Base-by-base conservation (phyloP, 1,140 invertebrate genomes). In the Scaptomyza montana region DNA sequence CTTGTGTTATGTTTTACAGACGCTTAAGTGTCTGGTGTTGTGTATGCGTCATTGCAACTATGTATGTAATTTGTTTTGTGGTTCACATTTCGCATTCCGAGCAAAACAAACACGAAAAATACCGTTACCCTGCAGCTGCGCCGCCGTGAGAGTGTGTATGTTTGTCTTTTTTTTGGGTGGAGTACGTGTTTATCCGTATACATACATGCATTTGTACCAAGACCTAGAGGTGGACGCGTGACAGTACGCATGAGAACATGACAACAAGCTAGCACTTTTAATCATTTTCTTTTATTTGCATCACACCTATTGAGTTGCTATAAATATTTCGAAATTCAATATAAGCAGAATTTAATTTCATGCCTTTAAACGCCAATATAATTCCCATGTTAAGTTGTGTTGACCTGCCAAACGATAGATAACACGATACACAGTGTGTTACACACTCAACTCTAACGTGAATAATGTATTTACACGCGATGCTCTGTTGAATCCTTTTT, bases 71-170 rank as follows among this genome's bases (percentile, higher is more conserved):
- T 53, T 65, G 51, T 43, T 53, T 54, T 69, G 57, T 63, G 46
- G 16, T 45, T 43, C 46, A 45, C 46, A 57, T 62, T 43, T 64
- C 41, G 51, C 53, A 39, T 47, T 21, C 46, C 46, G 65, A 74
- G 57, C 71, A 74, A 74, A 74, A 74, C 71, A 74, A 74, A 74
- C 66, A 62, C 51, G 51, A 46, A 47, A 82, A 72, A 65, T 57
- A 77, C 78, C 77, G 81, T 65, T 68, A 67, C 76, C 49, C 49
- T 45, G 41, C 76, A 53, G 65, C 62, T 46, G 50, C 19, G 41
- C 53, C 25, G 43, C 43, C 19, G 41, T 39, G 13, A 9, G 50
- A 36, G 13, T 12, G 30, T 71, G 50, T 57, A 25, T 51, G 41
- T 51, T n/a, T 54, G 46, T 53, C 41, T 60, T 16, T 49, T 47